phyloP scores from a whole-genome alignment of 1,140 invertebrate species.

The Pristionchus pacificus region DNA sequence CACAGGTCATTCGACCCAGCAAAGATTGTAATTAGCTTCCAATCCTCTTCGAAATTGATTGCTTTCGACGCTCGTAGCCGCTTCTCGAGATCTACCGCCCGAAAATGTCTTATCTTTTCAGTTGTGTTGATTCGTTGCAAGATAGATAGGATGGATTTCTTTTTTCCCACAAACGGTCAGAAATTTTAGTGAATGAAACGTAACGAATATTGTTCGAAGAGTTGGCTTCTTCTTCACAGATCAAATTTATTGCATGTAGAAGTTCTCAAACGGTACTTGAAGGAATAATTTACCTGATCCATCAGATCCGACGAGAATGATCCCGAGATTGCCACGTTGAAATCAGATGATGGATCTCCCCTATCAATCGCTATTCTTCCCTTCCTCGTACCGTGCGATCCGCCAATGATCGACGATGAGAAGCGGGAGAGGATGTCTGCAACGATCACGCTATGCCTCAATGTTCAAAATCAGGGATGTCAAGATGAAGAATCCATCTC shows the following conservation, averaged over 20 bases:
- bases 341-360: too few relatives aligned
- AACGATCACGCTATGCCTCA: neutral
- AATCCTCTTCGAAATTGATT: neutral
- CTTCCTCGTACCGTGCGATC: neutral
- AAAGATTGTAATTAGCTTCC: neutral
- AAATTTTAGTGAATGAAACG: too few relatives aligned
- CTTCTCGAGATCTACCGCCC: neutral
- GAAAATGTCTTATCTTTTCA: too few relatives aligned
- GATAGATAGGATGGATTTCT: too few relatives aligned
- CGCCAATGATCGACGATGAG: neutral
- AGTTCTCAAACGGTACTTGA: too few relatives aligned
- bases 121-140: too few relatives aligned
- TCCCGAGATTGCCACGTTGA: neutral
- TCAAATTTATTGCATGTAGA: neutral
- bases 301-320: neutral
- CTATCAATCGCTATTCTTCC: neutral
- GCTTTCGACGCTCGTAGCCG: neutral
- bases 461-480: neutral
- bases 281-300: neutral
- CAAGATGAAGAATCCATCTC: too few relatives aligned
- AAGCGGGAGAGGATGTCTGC: neutral
- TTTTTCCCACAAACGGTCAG: too few relatives aligned
- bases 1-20: neutral
- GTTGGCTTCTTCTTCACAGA: neutral
- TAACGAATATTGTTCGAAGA: too few relatives aligned